Base-by-base conservation (phyloP, 2,888 invertebrate genomes). In the Cerastis rubricosa region DNA sequence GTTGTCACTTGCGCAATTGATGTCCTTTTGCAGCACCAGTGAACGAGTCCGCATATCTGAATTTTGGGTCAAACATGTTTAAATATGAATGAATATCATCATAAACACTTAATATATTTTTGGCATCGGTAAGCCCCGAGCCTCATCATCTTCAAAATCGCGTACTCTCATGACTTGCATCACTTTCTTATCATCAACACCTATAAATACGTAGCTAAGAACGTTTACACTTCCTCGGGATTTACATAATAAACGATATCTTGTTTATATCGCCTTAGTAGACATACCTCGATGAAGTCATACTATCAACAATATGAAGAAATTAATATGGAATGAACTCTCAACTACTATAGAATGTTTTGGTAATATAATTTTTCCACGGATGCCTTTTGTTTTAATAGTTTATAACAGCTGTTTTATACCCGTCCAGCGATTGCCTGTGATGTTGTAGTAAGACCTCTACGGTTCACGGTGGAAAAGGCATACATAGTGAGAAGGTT, bases 211-310 rank as follows among this genome's bases (percentile, higher is more conserved):
- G 61, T 74, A 83, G 85, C 77, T 81, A 85, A 87, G 88, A 88
- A 80, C 87, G 89, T 89, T 86, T 85, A 78, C 84, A 87, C 80
- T 80, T 85, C 85, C 85, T 76, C 80, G 80, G 84, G 85, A 86
- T 89, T 84, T 84, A 84, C 87, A 83, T 78, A 86, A 81, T 77
- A 75, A 61, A 67, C 74, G 92, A 91, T 92, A 92, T 90, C 90
- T 92, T 90, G 90, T 92, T 91, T 90, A 91, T 86, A 80, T 84
- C 78, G 47, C 29, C 76, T 54, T 63, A 68, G 51, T 63, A 70
- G 29, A 63, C 57, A 59, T 63, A 51, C 29, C n/a, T 70, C 29
- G 69, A 35, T 74, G 65, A 67, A 74, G 74, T 67, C 68, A 79
- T 72, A 65, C 12, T 59, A 65, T 68, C 49, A 83, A 81, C 61